Evolutionary conservation across 2,113 vertebrate species (phyloP).

Genomic region (Campylorhamphus procurvoides): DNA sequence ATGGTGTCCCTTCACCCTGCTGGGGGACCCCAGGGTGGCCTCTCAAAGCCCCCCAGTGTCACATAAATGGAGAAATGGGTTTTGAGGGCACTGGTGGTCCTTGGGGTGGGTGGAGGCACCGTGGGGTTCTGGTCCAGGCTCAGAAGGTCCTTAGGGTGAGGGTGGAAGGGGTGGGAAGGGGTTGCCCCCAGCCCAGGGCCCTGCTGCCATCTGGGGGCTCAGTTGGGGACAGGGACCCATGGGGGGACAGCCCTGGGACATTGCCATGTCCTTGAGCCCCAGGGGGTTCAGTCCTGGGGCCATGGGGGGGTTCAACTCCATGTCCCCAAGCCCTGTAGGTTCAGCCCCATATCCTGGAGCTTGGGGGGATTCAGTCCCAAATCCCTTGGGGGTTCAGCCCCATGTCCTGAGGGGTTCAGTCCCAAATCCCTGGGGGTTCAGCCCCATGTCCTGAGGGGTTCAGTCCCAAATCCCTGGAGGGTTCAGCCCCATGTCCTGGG

Average conservation of each 20-base stretch:
- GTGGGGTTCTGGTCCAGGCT: background rate
- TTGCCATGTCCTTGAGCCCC: no score
- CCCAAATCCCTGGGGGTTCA: no score
- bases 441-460: no score
- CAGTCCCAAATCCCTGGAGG: no score
- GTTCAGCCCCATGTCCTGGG: background rate
- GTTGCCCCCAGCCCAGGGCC: background rate
- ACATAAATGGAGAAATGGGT: background rate
- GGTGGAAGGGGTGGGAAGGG: background rate
- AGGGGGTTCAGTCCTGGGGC: background rate
- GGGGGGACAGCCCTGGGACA: background rate
- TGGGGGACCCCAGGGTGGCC: background rate
- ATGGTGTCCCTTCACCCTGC: background rate
- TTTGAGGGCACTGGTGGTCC: background rate
- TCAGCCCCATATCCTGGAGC: background rate
- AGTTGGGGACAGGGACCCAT: background rate
- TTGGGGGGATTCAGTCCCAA: no score
- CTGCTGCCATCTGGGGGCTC: background rate
- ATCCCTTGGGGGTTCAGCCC: no score
- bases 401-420: no score
- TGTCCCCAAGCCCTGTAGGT: no score
- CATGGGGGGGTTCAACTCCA: background rate
- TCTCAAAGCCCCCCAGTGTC: rapidly evolving
- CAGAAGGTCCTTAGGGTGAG: background rate
- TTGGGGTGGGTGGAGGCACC: background rate